These are phyloP conservation scores for Malurus cyaneus DNA, from an alignment of 2,113 vertebrate genomes.

Conservation along the genomic window DNA sequence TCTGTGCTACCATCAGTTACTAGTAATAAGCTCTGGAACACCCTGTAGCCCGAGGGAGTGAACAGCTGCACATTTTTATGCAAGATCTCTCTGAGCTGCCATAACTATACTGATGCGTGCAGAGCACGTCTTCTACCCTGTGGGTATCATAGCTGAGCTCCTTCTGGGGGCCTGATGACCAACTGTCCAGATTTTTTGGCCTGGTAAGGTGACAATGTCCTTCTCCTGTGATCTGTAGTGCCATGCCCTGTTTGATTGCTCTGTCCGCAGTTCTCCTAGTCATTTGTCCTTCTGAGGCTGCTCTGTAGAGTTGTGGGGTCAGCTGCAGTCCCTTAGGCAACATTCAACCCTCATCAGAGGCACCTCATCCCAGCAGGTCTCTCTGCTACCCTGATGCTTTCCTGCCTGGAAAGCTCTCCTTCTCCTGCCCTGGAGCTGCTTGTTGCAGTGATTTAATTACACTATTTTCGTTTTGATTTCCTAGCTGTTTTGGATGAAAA, in stretches of 20 bases:
- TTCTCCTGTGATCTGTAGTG: accelerated
- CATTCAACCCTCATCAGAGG: no score
- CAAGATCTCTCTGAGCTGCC: not conserved
- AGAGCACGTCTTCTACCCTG: accelerated
- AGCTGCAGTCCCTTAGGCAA: not conserved
- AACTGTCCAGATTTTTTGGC: not conserved
- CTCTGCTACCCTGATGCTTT: not conserved
- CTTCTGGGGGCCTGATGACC: not conserved
- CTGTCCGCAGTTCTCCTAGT: accelerated
- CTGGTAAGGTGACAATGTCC: accelerated
- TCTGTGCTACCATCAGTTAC: not conserved
- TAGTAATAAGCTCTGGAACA: not conserved
- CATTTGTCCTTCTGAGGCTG: accelerated
- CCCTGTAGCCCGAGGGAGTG: not conserved
- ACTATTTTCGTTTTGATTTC: not conserved
- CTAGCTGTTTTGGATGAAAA: not conserved
- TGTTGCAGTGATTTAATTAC: not conserved
- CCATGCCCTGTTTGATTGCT: accelerated
- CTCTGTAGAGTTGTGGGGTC: not conserved
- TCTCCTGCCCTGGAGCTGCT: accelerated
- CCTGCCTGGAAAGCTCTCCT: no score
- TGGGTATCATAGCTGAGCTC: not conserved
- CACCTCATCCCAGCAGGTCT: not conserved
- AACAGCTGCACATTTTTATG: not conserved
- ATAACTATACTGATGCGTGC: not conserved